phyloP scores from a whole-genome alignment of 2,888 invertebrate genomes.

The Neria commutata region DNA sequence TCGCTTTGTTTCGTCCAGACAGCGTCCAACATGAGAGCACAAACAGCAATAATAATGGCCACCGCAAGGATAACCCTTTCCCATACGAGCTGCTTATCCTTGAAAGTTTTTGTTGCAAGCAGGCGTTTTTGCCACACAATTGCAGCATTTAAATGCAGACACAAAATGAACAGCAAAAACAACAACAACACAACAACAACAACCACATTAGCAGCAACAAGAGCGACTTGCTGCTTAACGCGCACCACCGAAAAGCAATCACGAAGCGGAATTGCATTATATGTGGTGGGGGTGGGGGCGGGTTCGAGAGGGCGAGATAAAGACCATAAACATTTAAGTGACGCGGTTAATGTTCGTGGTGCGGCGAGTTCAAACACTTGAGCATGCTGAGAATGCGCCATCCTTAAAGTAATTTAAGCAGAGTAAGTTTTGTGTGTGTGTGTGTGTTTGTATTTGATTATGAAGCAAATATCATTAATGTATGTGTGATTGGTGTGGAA shows the following conservation, averaged over 20 bases:
- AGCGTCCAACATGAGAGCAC: neutral
- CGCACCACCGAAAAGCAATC: too few relatives aligned
- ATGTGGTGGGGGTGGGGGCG: neutral
- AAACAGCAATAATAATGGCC: neutral
- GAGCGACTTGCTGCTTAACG: too few relatives aligned
- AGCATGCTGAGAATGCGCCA: neutral
- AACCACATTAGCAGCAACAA: too few relatives aligned
- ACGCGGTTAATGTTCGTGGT: conserved; percentile 2
- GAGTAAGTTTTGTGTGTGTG: too few relatives aligned
- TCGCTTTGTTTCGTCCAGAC: neutral
- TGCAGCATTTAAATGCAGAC: too few relatives aligned
- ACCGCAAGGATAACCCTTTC: neutral
- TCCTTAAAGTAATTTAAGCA: too few relatives aligned
- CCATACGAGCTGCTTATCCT: neutral
- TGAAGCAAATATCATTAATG: too few relatives aligned
- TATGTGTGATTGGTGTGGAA: too few relatives aligned
- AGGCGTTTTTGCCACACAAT: too few relatives aligned
- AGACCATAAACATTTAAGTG: neutral
- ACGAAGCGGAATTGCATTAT: neutral
- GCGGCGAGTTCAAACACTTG: neutral
- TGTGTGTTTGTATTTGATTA: too few relatives aligned
- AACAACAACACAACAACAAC: too few relatives aligned
- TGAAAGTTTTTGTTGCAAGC: neutral
- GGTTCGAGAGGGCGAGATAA: neutral
- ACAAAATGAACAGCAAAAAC: too few relatives aligned